phyloP scores from a whole-genome alignment of 2,797 vertebrate genomes.

The Brotula barbata region DNA sequence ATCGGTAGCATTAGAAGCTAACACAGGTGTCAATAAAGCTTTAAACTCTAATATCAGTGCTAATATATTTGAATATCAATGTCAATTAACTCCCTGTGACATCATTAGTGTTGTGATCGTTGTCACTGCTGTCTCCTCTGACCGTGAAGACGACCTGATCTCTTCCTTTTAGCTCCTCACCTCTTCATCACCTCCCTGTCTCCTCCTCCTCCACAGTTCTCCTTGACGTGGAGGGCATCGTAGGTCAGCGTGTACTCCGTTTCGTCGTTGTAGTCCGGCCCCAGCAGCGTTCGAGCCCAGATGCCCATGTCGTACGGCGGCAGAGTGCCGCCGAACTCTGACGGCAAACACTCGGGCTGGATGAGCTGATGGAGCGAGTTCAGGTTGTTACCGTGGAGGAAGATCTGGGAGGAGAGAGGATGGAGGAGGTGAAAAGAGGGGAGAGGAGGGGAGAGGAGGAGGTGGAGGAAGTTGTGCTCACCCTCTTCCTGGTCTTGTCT shows the following conservation, averaged over 20 bases:
- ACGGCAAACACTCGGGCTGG: conserved; percentile 94
- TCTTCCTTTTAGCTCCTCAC: conserved; percentile 37
- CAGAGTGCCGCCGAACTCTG: conserved; percentile 94
- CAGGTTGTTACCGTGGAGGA: conserved; percentile 97
- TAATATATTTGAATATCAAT: no score
- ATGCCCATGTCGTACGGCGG: conserved; percentile 98
- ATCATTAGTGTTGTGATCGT: no score
- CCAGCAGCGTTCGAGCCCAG: conserved; percentile 93
- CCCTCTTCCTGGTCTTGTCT: conserved; percentile 98
- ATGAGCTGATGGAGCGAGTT: conserved; percentile 96
- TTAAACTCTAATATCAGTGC: no score
- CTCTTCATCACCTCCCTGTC: conserved; percentile 63
- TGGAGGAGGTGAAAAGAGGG: not conserved
- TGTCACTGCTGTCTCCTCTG: no score
- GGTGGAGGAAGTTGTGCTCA: conserved; percentile 48
- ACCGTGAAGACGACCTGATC: no score
- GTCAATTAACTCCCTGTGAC: no score
- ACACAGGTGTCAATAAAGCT: no score
- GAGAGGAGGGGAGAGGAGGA: not conserved
- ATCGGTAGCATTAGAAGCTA: no score
- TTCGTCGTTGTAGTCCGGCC: conserved; percentile 94
- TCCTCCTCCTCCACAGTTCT: conserved; percentile 68
- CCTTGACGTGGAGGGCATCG: conserved; percentile 86
- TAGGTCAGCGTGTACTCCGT: conserved; percentile 90
- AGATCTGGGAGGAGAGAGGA: conserved; percentile 84